These are phyloP conservation scores for Enteromius thamalakanensis DNA, from an alignment of 2,797 vertebrate genomes.

Conservation along the genomic window DNA sequence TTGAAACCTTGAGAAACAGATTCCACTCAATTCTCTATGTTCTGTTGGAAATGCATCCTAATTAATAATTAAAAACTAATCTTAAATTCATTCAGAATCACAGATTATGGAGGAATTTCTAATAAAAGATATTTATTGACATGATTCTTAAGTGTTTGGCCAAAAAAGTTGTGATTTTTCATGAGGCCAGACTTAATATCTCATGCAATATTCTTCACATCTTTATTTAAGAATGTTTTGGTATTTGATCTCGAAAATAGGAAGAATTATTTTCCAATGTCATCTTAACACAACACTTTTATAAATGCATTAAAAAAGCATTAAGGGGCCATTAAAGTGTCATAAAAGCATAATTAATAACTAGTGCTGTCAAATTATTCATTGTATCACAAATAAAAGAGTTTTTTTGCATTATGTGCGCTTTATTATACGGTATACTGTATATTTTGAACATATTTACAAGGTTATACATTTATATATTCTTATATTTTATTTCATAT, in stretches of 20 bases:
- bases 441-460: no score
- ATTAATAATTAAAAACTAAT: neutral
- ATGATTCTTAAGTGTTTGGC: neutral
- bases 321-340: neutral
- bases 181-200: neutral
- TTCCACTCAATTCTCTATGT: neutral
- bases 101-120: neutral
- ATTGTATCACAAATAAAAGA: no score
- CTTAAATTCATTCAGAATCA: neutral
- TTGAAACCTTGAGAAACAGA: neutral
- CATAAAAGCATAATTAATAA: neutral
- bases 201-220: neutral
- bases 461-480: no score
- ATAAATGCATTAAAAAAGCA: neutral
- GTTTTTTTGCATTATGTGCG: no score
- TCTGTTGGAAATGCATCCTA: neutral
- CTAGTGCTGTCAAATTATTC: no score
- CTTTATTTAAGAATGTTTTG: neutral
- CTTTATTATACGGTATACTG: no score
- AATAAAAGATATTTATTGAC: neutral
- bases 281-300: neutral
- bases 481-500: no score
- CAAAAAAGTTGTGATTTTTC: neutral
- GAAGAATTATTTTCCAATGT: neutral
- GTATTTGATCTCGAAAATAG: neutral